Evolutionary conservation across 2,888 invertebrate species (phyloP), one percentile per base, ranked within the genome.

Genomic region (Phaedon cochleariae): DNA sequence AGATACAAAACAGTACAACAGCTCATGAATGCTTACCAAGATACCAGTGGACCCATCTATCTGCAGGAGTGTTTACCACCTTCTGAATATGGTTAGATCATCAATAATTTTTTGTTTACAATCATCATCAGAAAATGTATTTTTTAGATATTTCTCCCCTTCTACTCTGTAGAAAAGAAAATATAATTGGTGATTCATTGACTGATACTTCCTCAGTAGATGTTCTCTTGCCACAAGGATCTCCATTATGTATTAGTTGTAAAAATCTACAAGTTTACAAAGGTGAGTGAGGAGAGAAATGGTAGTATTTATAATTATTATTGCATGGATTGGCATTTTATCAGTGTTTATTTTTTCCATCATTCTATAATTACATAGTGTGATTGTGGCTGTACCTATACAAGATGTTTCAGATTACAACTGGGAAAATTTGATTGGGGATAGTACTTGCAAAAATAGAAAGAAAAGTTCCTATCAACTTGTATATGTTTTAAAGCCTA

Each of bases 1-100:
- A 79, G 78, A 57, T 91, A 90, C 76, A 86, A 85, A 71, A 89
- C 87, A 57, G 85, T 93, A 37, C 85, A 86, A 61, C 87, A 89
- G 71, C 85, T 93, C 55, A 85, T 92, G 69, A 82, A 85, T 12
- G 86, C 87, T 52, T 89, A 91, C 76, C 88, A 87, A 76, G 86
- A 89, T 74, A 85, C 88, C 0, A 87, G 88, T 54, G 87, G 86
- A 52, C 80, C 85, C 54, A 86, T 92, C 77, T 89, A 85, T 77
- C 83, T 93, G 7, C 86, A 88, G 53, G 92, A 93, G 79, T 93
- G 94, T 76, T 86, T 96, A 80, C 94, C 93, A 20, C 92, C 95
- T 9, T 94, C 95, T 0, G 94, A 94, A 86, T 94, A 93, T 84
- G 95, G 94, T 93, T 84, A 81, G 80, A 64, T 22, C 21, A 46